These are phyloP conservation scores for Microplitis mediator DNA, from an alignment of 1,140 invertebrate genomes.

Conservation along the genomic window DNA sequence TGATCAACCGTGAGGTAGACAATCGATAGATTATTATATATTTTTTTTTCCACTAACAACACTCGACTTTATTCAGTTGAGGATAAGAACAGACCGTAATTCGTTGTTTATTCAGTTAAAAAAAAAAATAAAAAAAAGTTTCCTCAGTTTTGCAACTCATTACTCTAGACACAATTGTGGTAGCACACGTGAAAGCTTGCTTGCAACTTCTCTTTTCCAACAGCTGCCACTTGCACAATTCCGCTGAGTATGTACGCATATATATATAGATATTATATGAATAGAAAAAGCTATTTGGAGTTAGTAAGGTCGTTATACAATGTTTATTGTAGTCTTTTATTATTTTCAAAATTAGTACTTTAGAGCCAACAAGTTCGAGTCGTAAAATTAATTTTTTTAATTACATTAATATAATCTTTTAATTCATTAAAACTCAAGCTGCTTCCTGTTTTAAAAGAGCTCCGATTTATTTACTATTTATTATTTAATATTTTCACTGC, in stretches of 20 bases:
- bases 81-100: not conserved
- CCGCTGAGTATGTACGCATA: not conserved
- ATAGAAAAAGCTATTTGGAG: not conserved
- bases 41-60: too few species aligned
- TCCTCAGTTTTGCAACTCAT: slow-evolving; percentile 1
- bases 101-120: too few species aligned
- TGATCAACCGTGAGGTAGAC: too few species aligned
- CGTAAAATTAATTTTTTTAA: slow-evolving; percentile 1
- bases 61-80: too few species aligned
- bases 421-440: too few species aligned
- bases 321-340: not conserved
- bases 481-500: too few species aligned
- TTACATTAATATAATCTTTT: not conserved
- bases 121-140: not conserved
- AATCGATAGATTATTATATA: too few species aligned
- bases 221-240: slow-evolving; percentile 5
- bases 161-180: slow-evolving; percentile 15
- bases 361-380: not conserved
- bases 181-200: not conserved
- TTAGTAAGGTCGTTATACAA: not conserved
- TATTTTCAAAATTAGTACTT: not conserved
- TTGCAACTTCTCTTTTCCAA: slow-evolving; percentile 9
- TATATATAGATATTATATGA: not conserved
- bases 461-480: too few species aligned
- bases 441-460: too few species aligned